Evolutionary conservation across 2,888 invertebrate species (phyloP).

Genomic region (Anthophora plumipes): DNA sequence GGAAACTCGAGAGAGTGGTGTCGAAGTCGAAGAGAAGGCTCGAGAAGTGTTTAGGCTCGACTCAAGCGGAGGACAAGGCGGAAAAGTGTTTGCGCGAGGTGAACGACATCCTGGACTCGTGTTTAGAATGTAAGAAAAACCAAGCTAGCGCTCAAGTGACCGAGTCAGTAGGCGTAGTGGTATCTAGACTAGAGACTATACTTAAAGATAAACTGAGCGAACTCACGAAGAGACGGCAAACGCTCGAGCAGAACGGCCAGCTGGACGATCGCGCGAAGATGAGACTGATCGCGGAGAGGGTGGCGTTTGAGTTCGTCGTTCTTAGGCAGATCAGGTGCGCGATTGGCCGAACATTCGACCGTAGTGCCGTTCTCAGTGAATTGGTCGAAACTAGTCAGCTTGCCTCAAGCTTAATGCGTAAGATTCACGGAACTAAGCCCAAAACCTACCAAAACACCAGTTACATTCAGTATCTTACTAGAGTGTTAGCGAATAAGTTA

Average conservation of each 20-base stretch:
- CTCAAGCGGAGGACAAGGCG: slow-evolving; percentile 81
- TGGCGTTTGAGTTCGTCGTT: slow-evolving; percentile 92
- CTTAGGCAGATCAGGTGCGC: slow-evolving; percentile 85
- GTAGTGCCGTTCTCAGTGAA: slow-evolving; percentile 84
- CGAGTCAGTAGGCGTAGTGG: slow-evolving; percentile 79
- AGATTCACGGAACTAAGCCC: slow-evolving; percentile 82
- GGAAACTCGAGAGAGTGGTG: slow-evolving; percentile 78
- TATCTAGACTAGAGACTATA: slow-evolving; percentile 87
- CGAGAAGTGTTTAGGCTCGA: slow-evolving; percentile 80
- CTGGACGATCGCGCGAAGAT: slow-evolving; percentile 89
- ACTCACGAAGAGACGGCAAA: slow-evolving; percentile 89
- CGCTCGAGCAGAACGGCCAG: slow-evolving; percentile 88
- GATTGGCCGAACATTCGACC: slow-evolving; percentile 74
- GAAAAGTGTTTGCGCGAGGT: slow-evolving; percentile 81
- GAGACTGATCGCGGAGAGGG: slow-evolving; percentile 91
- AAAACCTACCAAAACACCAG: slow-evolving; percentile 83
- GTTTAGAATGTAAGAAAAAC: slow-evolving; percentile 78
- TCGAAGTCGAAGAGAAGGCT: slow-evolving; percentile 79
- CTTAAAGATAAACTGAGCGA: slow-evolving; percentile 89
- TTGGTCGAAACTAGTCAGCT: slow-evolving; percentile 91
- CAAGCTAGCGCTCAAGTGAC: slow-evolving; percentile 73
- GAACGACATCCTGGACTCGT: slow-evolving; percentile 80
- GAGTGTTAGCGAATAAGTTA: slow-evolving; percentile 90
- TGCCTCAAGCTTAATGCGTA: slow-evolving; percentile 89
- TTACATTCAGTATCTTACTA: slow-evolving; percentile 89